Evolutionary conservation across 2,797 vertebrate genomes (phyloP).

Genomic region (Vespertilio murinus): DNA sequence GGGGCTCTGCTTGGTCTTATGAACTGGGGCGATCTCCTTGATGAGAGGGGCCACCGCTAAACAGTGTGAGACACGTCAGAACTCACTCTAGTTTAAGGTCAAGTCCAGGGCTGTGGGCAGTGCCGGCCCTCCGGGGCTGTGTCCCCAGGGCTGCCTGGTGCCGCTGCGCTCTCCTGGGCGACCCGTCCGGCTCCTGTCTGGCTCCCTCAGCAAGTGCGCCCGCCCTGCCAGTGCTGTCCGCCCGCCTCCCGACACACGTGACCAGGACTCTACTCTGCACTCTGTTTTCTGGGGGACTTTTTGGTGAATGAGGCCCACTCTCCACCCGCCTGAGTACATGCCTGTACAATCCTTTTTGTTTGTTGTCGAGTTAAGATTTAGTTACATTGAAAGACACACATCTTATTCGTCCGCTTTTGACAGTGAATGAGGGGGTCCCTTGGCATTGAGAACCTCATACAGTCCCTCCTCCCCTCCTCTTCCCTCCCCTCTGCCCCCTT

Average conservation of each 20-base stretch:
- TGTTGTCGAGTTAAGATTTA: background rate
- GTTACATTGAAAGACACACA: background rate
- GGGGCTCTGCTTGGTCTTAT: background rate
- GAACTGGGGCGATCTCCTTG: background rate
- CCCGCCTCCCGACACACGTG: background rate
- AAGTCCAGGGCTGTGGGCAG: no score
- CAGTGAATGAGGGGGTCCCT: background rate
- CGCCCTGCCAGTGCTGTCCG: background rate
- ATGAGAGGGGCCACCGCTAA: background rate
- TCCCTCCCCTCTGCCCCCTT: background rate
- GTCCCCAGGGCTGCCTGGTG: background rate
- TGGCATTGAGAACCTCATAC: conserved; percentile 58
- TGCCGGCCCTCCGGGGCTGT: background rate
- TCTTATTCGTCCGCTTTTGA: background rate
- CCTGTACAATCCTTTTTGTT: background rate
- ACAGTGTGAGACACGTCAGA: background rate
- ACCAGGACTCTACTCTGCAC: background rate
- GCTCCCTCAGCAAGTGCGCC: background rate
- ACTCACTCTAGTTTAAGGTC: accelerated
- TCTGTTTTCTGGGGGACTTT: background rate
- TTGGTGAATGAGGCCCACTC: background rate
- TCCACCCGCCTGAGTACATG: accelerated
- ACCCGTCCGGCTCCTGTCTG: background rate
- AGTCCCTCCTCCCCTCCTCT: conserved; percentile 1
- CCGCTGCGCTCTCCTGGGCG: background rate